Evolutionary conservation across 2,797 vertebrate species (phyloP), one percentile per base, ranked within the genome.

Genomic region (Lepidocolaptes lacrymiger): DNA sequence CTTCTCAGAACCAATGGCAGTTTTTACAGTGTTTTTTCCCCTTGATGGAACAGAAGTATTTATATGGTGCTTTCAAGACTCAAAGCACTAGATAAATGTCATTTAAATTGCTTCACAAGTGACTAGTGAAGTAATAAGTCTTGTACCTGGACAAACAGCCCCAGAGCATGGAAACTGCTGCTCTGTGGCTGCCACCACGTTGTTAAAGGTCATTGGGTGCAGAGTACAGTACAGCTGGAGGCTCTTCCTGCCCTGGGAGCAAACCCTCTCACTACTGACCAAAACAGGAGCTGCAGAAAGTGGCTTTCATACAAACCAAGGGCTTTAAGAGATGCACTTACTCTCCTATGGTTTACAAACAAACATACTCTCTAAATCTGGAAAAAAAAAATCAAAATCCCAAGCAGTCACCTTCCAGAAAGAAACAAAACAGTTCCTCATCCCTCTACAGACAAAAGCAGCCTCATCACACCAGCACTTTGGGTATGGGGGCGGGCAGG

Each of bases 151-250:
- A 39, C 59, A 51, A 28, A 61, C 37, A 46, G 76, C 85, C 76
- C 52, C 56, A 30, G 85, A 94, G 94, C 73, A 1, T 4, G 68
- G 20, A 30, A n/a, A 51, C 0, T 1, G 16, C 85, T 72, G 91
- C 91, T 61, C 17, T 32, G 85, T 1, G 87, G 88, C 92, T 78
- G 91, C 32, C 0, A 32, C 87, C 91, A 7, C 5, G 1, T 12
- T 32, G 85, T 68, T 81, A 59, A 79, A 86, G 94, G 95, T 90
- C 89, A 20, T 15, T 37, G 79, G 95, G 92, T 84, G 88, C 49
- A 5, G 81, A 83, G 79, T 62, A 85, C 87, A 85, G 95, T 85
- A 83, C 80, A 39, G 93, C 58, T 23, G 78, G 86, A 39, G 83
- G 62, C 52, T 83, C 74, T 14, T 56, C 24, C 17, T 64, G 89